Evolutionary conservation across 2,113 vertebrate genomes (phyloP).

Genomic region (Clarias macrocephalus): DNA sequence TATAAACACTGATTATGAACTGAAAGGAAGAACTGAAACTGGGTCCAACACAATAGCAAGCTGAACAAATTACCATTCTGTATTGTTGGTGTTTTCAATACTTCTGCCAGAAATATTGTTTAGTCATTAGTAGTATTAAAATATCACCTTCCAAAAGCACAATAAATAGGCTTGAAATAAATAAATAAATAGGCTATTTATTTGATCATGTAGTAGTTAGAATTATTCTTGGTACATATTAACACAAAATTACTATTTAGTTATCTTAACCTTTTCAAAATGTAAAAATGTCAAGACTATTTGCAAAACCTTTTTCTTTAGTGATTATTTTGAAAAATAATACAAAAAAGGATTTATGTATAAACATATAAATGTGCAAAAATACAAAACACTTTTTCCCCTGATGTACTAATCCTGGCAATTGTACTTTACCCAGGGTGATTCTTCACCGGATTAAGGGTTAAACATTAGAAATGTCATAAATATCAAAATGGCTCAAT

Average conservation of each 20-base stretch:
- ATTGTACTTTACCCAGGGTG: too few species aligned
- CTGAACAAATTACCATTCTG: background rate
- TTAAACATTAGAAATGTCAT: background rate
- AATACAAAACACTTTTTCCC: too few species aligned
- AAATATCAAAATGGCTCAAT: background rate
- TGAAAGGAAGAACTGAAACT: background rate
- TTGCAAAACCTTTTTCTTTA: too few species aligned
- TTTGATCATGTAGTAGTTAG: background rate
- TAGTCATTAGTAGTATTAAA: background rate
- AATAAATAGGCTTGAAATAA: background rate
- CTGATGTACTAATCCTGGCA: too few species aligned
- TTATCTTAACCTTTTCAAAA: background rate
- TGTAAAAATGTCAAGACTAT: too few species aligned
- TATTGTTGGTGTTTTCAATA: background rate
- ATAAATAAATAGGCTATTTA: background rate
- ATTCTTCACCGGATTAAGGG: too few species aligned
- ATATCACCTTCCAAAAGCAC: background rate
- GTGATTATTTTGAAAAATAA: too few species aligned
- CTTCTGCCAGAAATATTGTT: background rate
- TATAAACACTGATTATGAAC: slow-evolving; percentile 1
- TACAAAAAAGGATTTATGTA: too few species aligned
- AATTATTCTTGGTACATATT: background rate
- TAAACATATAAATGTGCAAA: too few species aligned
- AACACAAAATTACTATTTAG: background rate
- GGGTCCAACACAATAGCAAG: slow-evolving; percentile 4